Base-by-base conservation (phyloP, 2,797 vertebrate genomes). In the Phoebastria nigripes region DNA sequence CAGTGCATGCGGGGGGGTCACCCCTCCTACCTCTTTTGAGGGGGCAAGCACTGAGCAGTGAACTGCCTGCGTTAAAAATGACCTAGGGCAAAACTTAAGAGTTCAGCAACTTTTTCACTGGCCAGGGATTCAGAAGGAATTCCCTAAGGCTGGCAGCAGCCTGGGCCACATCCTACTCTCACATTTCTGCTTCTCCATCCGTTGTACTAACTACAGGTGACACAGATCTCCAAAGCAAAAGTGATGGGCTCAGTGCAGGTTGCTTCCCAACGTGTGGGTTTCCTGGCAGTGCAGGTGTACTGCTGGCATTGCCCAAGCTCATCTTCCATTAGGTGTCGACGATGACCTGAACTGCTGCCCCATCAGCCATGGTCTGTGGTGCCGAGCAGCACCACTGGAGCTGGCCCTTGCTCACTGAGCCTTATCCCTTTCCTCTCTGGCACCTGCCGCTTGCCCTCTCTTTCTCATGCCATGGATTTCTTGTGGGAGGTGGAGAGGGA, bases 301-400 rank as follows among this genome's bases (percentile, higher is more conserved):
- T 52, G 59, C 39, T 46, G 66, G 22, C 49, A 47, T 33, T n/a
- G 31, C 28, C 20, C 44, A 69, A 67, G 37, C 26, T 72, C 37
- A 37, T 46, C 47, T 72, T 85, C 29, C 19, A 13, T 42, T n/a
- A 72, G 35, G 35, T 37, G 39, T 55, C 42, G 62, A 9, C 3
- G 8, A 22, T 2, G 8, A 55, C 49, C 63, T 42, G 71, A 82
- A 28, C 15, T 1, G 3, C 59, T 72, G 71, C 20, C 39, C 55
- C 12, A 8, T 4, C 1, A 2, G 42, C n/a, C 11, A 12, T 11
- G 54, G 59, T 7, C 63, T n/a, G 2, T 20, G 28, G 39, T 6
- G 4, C 44, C 0, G 0, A 61, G 47, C 35, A 59, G 31, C 52
- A 66, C 35, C 63, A 9, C 28, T n/a, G 61, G 44, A 69, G 26